phyloP scores from a whole-genome alignment of 2,888 invertebrate genomes.

The Mimas tiliae region DNA sequence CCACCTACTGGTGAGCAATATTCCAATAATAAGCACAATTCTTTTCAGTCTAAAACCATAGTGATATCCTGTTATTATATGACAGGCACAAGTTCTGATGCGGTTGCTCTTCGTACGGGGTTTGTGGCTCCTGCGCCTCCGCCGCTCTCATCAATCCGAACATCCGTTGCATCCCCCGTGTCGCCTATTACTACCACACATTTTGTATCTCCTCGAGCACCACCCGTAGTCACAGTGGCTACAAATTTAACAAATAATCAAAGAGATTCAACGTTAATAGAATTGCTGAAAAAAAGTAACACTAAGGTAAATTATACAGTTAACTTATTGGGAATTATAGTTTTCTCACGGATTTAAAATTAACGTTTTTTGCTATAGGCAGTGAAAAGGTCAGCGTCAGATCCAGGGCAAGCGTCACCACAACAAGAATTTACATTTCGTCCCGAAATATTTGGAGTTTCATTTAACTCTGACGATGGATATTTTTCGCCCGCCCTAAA shows the following conservation, averaged over 20 bases:
- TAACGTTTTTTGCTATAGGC: slow-evolving; percentile 59
- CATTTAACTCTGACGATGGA: slow-evolving; percentile 87
- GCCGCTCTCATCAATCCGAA: slow-evolving; percentile 69
- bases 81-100: slow-evolving; percentile 60
- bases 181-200: slow-evolving; percentile 74
- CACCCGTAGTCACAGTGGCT: slow-evolving; percentile 68
- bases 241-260: slow-evolving; percentile 65
- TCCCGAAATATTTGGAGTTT: slow-evolving; percentile 86
- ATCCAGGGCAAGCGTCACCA: slow-evolving; percentile 87
- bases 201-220: slow-evolving; percentile 76
- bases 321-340: slow-evolving; percentile 25
- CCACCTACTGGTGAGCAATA: slow-evolving; percentile 55
- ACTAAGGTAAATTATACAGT: slow-evolving; percentile 72
- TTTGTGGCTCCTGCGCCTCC: slow-evolving; percentile 78
- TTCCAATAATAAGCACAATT: background rate
- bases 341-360: background rate
- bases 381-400: slow-evolving; percentile 90
- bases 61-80: background rate
- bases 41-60: too few species aligned
- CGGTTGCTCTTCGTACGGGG: slow-evolving; percentile 60
- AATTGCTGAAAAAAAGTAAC: slow-evolving; percentile 89
- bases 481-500: slow-evolving; percentile 88
- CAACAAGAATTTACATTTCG: slow-evolving; percentile 86
- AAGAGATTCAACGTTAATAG: slow-evolving; percentile 91
- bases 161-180: slow-evolving; percentile 66